phyloP scores from a whole-genome alignment of 1,140 invertebrate genomes.

The Micrasema longulum region DNA sequence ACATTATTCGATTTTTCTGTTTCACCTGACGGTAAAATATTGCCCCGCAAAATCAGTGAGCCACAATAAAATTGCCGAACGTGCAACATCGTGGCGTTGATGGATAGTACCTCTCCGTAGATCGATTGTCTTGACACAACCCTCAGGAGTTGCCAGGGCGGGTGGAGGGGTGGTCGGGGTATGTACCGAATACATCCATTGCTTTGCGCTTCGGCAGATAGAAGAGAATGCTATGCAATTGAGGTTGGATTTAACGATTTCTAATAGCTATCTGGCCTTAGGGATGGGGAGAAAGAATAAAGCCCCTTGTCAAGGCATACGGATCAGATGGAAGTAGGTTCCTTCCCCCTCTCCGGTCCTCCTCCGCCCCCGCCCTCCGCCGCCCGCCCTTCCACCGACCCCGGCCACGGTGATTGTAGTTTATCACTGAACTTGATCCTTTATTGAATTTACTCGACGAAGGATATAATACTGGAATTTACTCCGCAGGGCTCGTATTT shows the following conservation, averaged over 20 bases:
- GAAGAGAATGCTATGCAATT: conserved; percentile 47
- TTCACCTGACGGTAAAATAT: too few relatives aligned
- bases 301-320: conserved; percentile 54
- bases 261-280: conserved; percentile 61
- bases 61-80: conserved; percentile 29
- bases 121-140: conserved; percentile 35
- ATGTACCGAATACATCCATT: conserved; percentile 44
- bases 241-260: conserved; percentile 63
- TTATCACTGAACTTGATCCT: conserved; percentile 35
- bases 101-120: conserved; percentile 39
- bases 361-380: background rate
- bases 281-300: conserved; percentile 37
- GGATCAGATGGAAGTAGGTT: conserved; percentile 8
- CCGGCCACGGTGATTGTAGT: conserved; percentile 29
- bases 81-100: conserved; percentile 43
- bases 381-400: background rate
- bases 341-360: background rate
- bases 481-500: conserved; percentile 1
- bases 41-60: conserved; percentile 11
- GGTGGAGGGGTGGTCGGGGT: background rate
- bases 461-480: conserved; percentile 33
- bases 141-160: background rate
- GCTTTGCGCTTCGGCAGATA: conserved; percentile 34
- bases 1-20: too few relatives aligned
- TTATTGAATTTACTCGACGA: conserved; percentile 33